Evolutionary conservation across 1,140 invertebrate genomes (phyloP), one percentile per base, ranked within the genome.

Genomic region (Capitella teleta): DNA sequence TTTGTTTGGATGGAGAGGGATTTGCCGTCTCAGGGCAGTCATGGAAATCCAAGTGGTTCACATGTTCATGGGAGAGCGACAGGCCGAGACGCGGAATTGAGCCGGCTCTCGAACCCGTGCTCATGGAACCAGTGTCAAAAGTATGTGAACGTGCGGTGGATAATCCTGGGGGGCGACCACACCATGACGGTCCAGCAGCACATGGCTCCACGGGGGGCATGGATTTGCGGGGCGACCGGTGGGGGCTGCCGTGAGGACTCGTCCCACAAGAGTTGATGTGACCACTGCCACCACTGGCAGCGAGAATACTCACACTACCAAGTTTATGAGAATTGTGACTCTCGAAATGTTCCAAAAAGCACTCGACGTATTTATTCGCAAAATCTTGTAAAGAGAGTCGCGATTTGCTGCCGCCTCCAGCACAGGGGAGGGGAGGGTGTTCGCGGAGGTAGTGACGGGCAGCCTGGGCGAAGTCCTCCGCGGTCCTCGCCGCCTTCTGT

Each of bases 391-490:
- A 24, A n/a, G n/a, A n/a, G n/a, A n/a, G n/a, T n/a, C n/a, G n/a
- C n/a, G n/a, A n/a, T n/a, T n/a, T n/a, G n/a, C n/a, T 51, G 32
- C 81, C 3, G 81, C 79, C 28, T 82, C 71, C 41, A 75, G 78
- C 32, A 77, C 75, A 56, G 37, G 76, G 76, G 46, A 84, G 80
- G 21, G 78, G 77, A 46, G 82, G 66, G 59, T 81, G 81, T 37
- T 81, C 77, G 57, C 80, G 81, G 52, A 87, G 79, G 63, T 85
- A 90, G 43, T 80, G 79, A 55, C 85, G 78, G 68, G 86, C 89
- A 54, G 84, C 82, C 67, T 84, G 84, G 55, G 86, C 85, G 73
- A 92, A 90, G 66, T 89, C 85, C 49, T 82, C 80, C 28, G 87
- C 87, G 44, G 85, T 82, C 38, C 78, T 77, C 64, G 80, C 80